Evolutionary conservation across 2,113 vertebrate species (phyloP), one percentile per base, ranked within the genome.

Genomic region (Osmerus mordax): DNA sequence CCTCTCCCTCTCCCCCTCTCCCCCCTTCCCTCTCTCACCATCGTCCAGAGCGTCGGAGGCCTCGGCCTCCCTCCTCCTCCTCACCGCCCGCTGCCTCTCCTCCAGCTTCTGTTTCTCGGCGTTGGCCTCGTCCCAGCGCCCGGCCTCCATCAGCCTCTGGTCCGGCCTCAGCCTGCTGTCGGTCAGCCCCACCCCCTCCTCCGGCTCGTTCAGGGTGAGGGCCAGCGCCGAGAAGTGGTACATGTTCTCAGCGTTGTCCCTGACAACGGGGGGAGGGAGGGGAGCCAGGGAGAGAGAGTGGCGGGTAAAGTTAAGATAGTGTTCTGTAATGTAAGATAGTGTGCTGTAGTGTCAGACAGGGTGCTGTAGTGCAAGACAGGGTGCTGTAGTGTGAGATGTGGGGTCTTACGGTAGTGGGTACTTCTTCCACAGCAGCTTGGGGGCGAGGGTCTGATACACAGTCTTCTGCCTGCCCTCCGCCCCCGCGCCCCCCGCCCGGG

Each of bases 171-270:
- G 87, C 1, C 97, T 94, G 85, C 96, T 99, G 89, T 99, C 97
- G 0, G 96, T 99, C 78, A 90, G 86, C 0, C 94, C 93, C 72
- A 94, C 91, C 0, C 88, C 88, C 0, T 95, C 94, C 79, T 97
- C 97, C 0, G 78, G 81, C 88, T 99, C 97, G 0, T 99, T 99
- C 68, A 99, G 91, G 5, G 95, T 96, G 84, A 99, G 87, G 14
- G 97, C 97, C 89, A 99, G 91, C 56, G 93, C 88, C 0, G 97
- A 99, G 92, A 99, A 98, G 90, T 91, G 92, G 75, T 99, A 99
- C 97, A 99, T 99, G 91, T 98, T 97, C 90, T 99, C 97, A 0
- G 97, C 95, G 0, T 99, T 98, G 6, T 96, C 96, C 83, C 97
- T 99, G 86, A 1, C 0, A 56, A 28, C 25, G 0, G 25, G 14